Evolutionary conservation across 1,140 invertebrate species (phyloP).

Genomic region (Papilio aristodemus): DNA sequence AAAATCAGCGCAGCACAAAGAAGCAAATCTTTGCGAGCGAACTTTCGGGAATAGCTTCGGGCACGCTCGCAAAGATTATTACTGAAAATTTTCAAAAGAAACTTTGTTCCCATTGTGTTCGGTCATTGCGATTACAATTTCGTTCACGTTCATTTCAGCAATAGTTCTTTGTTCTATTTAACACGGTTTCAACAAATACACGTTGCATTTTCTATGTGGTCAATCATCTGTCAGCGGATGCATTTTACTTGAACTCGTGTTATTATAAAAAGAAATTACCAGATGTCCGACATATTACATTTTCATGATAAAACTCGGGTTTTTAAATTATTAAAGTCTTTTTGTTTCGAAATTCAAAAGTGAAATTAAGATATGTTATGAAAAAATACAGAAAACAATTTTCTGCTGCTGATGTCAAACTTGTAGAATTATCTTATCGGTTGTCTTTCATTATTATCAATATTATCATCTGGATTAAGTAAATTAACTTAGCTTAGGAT

Average conservation of each 20-base stretch:
- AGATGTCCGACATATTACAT: background rate
- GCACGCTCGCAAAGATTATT: conserved; percentile 6
- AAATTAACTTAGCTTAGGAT: too few species aligned
- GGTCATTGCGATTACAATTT: conserved; percentile 19
- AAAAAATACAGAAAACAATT: too few species aligned
- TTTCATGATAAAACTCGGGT: background rate
- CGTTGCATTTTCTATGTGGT: background rate
- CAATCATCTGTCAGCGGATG: conserved; percentile 16
- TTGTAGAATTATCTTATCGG: too few species aligned
- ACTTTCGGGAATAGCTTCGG: background rate
- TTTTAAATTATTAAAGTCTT: too few species aligned
- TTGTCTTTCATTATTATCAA: too few species aligned
- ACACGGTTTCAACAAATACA: conserved; percentile 9
- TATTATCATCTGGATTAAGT: too few species aligned
- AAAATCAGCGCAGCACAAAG: conserved; percentile 20
- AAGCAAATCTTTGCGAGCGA: conserved; percentile 8
- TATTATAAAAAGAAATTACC: background rate
- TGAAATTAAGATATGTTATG: too few species aligned
- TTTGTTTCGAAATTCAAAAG: too few species aligned
- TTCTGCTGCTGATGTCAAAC: too few species aligned
- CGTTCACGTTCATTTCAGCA: conserved; percentile 12
- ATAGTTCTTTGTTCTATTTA: conserved; percentile 20
- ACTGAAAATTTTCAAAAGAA: conserved; percentile 23
- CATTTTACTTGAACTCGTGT: too few species aligned
- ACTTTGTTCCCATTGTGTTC: conserved; percentile 16